A percentile compares a stretch with the other conserved stretches of the same genome.
phyloP scores from a whole-genome alignment of 23 tunicate genomes.

The Pegea sp. region DNA sequence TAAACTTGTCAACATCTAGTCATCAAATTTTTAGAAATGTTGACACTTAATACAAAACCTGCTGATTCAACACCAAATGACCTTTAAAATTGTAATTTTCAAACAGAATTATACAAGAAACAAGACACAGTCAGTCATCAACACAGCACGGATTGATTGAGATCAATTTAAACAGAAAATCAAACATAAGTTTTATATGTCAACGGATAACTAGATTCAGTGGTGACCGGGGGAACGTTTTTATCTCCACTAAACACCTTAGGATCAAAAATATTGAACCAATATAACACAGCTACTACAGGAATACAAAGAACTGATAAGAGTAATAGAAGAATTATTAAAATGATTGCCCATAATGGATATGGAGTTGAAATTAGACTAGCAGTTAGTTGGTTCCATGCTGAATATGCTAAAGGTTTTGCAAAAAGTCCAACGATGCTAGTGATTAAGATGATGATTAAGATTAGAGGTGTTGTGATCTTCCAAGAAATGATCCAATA shows the following conservation, averaged over 20 bases:
- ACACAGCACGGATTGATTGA: too few species aligned
- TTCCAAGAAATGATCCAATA: slow-evolving; percentile 71
- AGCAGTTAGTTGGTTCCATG: slow-evolving; percentile 31
- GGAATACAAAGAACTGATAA: slow-evolving; percentile 45
- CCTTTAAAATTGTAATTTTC: too few species aligned
- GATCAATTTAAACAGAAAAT: too few species aligned
- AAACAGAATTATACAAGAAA: too few species aligned
- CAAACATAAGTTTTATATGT: too few species aligned
- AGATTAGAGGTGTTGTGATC: slow-evolving; percentile 33
- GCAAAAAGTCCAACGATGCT: slow-evolving; percentile 15
- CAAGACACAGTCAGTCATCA: too few species aligned
- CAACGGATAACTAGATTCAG: too few species aligned
- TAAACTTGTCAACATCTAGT: too few species aligned
- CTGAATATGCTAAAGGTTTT: slow-evolving; percentile 13
- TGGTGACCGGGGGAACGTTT: too few species aligned
- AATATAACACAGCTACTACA: slow-evolving; percentile 16
- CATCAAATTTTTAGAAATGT: too few species aligned
- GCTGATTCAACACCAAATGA: too few species aligned
- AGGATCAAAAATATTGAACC: slow-evolving; percentile 8
- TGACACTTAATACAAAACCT: too few species aligned
- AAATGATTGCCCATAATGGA: slow-evolving; percentile 36
- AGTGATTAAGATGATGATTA: slow-evolving; percentile 26
- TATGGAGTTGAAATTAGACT: slow-evolving; percentile 4
- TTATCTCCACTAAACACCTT: slow-evolving; percentile 11
- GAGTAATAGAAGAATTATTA: slow-evolving; percentile 21